phyloP scores from a whole-genome alignment of 2,113 vertebrate species.

The Oplegnathus fasciatus region DNA sequence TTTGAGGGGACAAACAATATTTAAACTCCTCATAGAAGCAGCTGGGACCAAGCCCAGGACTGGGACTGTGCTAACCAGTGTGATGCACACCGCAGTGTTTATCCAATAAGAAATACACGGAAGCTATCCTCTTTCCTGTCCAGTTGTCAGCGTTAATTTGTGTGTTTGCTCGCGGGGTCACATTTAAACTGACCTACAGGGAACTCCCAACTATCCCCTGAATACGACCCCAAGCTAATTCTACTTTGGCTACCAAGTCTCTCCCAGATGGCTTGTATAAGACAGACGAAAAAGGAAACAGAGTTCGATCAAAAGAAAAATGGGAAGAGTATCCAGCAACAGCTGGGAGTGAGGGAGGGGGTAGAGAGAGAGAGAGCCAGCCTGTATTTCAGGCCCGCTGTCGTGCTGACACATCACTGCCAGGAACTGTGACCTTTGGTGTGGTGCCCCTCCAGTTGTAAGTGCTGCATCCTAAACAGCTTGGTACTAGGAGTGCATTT shows the following conservation, averaged over 20 bases:
- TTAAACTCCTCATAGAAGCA: background rate
- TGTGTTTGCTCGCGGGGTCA: constrained; percentile 32
- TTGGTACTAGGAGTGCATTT: background rate
- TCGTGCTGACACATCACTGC: constrained; percentile 80
- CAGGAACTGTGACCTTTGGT: constrained; percentile 80
- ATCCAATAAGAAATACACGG: constrained; percentile 23
- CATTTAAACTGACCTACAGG: constrained; percentile 35
- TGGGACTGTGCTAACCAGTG: background rate
- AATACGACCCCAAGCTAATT: constrained; percentile 36
- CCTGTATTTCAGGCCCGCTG: constrained; percentile 78
- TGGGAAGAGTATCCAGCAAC: constrained; percentile 67
- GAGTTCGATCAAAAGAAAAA: constrained; percentile 73
- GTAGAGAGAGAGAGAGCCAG: constrained; percentile 39
- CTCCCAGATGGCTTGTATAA: constrained; percentile 42
- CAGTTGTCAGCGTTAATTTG: constrained; percentile 53
- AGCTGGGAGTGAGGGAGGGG: constrained; percentile 69
- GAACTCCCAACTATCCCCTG: constrained; percentile 38
- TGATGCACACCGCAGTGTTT: constrained; percentile 29
- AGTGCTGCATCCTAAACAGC: constrained; percentile 46
- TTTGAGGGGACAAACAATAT: constrained; percentile 10
- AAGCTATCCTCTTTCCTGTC: constrained; percentile 27
- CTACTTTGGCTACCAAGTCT: constrained; percentile 21
- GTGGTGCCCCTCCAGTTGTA: constrained; percentile 48
- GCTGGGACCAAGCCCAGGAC: background rate
- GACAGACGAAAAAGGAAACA: constrained; percentile 62